Evolutionary conservation across 2,113 vertebrate species (phyloP).

Genomic region (Brachypodius melanocephalos): DNA sequence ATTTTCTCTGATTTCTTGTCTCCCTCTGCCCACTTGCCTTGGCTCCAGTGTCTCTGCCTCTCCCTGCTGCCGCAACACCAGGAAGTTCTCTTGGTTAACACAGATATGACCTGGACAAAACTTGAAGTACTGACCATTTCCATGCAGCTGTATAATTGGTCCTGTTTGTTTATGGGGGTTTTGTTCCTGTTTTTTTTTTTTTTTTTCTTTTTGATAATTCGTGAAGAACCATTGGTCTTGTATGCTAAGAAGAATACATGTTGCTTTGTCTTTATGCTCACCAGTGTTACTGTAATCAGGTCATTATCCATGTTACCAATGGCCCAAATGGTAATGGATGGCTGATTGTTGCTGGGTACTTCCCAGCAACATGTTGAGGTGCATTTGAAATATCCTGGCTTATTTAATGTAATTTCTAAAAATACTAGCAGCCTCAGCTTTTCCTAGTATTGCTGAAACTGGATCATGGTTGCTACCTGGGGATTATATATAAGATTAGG

Average conservation of each 20-base stretch:
- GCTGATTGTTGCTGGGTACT: neutral
- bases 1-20: neutral
- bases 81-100: neutral
- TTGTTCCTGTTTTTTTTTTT: neutral
- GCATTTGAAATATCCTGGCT: neutral
- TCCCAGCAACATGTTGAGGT: neutral
- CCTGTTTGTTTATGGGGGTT: neutral
- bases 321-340: neutral
- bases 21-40: neutral
- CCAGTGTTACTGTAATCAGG: fast-evolving
- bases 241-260: neutral
- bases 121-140: neutral
- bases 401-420: neutral
- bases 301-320: fast-evolving
- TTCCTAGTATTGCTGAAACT: neutral
- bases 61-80: neutral
- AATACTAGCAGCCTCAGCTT: neutral
- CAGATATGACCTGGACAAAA: neutral
- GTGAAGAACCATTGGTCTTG: neutral
- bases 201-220: neutral
- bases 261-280: neutral
- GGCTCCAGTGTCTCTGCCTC: neutral
- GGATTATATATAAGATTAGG: conserved; percentile 6
- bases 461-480: neutral
- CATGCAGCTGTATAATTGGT: neutral